Base-by-base conservation (phyloP, 2,797 vertebrate species). In the Otolemur crassicaudatus region DNA sequence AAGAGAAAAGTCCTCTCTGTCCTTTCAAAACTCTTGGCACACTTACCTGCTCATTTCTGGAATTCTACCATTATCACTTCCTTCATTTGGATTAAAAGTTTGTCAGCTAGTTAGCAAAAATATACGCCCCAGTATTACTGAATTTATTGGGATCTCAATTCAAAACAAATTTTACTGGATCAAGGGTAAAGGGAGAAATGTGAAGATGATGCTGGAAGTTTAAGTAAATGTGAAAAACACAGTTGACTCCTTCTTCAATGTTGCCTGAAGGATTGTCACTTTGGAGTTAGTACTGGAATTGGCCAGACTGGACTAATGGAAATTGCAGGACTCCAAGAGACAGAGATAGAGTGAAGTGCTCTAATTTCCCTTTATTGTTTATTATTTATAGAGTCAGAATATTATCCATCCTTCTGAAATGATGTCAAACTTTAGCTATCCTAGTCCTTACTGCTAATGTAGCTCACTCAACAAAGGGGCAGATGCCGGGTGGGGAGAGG, bases 71-170 rank as follows among this genome's bases (percentile, higher is more conserved):
- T 80, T 70, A 77, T 79, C 65, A 81, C 0, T 69, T 85, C 9
- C 27, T 69, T 76, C 31, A 77, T 77, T 58, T 94, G 53, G 65
- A 34, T 83, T 82, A 75, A 56, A 37, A 43, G 77, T 96, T 93
- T 94, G 37, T 79, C 34, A 81, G 40, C 6, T 27, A 76, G 14
- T 93, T 86, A 60, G 23, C 70, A 92, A 65, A 94, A 94, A n/a
- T 69, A 43, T 87, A 65, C 2, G 88, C 27, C 43, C 94, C 46
- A 58, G 34, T 81, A 69, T 63, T 25, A 61, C 61, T 56, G 40
- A 93, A 73, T 77, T 84, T 94, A 75, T n/a, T 67, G 22, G 29
- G n/a, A 85, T 9, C 2, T 69, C 27, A 87, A 69, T 96, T 80
- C 13, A 73, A 76, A 95, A 75, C 58, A 58, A 8, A 70, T 65